phyloP scores from a whole-genome alignment of 2,888 invertebrate species.

The Philopedon plagiatum region DNA sequence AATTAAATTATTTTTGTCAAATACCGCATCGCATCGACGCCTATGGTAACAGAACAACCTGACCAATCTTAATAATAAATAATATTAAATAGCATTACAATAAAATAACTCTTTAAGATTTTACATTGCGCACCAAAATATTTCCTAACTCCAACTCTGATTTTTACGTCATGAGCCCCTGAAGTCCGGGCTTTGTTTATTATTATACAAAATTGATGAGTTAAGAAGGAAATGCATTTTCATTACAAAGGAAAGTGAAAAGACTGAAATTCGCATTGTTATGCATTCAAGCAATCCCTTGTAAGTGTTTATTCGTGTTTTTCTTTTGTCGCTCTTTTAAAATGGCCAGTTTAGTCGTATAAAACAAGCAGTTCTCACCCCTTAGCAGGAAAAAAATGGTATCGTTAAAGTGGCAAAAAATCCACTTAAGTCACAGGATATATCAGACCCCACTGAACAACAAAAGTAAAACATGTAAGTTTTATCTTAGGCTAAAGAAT shows the following conservation, averaged over 20 bases:
- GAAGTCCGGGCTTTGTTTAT: no score
- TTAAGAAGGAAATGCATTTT: no score
- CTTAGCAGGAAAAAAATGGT: slow-evolving; percentile 6
- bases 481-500: background rate
- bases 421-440: slow-evolving; percentile 17
- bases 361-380: slow-evolving; percentile 10
- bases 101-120: no score
- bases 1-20: no score
- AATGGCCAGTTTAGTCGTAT: slow-evolving; percentile 13
- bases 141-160: no score
- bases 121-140: no score
- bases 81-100: no score
- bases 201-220: no score
- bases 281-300: slow-evolving; percentile 10
- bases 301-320: slow-evolving; percentile 13
- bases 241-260: background rate
- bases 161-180: no score
- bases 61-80: no score
- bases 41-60: no score
- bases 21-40: no score
- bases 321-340: slow-evolving; percentile 5
- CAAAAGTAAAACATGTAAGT: background rate
- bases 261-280: background rate
- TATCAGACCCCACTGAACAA: background rate
- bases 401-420: slow-evolving; percentile 6